These are phyloP conservation scores for Drosophila fulvimacula DNA, from an alignment of 2,888 invertebrate genomes.

Conservation along the genomic window DNA sequence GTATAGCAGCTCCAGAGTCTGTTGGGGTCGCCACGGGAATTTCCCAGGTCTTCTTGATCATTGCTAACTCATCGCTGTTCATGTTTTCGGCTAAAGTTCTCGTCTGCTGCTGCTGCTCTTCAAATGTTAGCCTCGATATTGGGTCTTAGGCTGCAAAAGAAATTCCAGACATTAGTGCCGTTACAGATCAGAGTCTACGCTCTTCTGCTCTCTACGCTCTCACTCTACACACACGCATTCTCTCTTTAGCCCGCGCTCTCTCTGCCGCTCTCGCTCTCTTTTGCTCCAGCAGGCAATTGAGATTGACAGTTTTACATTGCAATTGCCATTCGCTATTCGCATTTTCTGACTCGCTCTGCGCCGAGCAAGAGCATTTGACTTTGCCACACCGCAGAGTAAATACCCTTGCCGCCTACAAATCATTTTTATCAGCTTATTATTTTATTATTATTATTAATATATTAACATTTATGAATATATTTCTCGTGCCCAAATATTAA, in stretches of 20 bases:
- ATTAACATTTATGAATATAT: no score
- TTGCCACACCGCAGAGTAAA: not conserved
- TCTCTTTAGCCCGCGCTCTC: not conserved
- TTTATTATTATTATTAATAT: no score
- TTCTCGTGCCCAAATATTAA: no score
- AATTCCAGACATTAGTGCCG: conserved; percentile 4
- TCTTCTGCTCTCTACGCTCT: not conserved
- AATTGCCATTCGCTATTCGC: conserved; percentile 46
- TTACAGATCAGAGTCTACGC: not conserved
- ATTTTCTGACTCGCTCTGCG: conserved; percentile 38
- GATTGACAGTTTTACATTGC: conserved; percentile 61
- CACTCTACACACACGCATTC: not conserved
- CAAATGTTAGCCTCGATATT: conserved; percentile 45
- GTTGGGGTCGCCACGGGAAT: conserved; percentile 82
- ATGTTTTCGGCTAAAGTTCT: conserved; percentile 65
- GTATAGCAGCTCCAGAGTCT: conserved; percentile 83
- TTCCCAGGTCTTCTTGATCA: conserved; percentile 84
- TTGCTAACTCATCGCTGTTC: conserved; percentile 82
- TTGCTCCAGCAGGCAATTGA: conserved; percentile 43
- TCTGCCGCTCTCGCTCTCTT: not conserved
- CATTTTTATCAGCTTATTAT: no score
- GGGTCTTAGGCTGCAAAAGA: conserved; percentile 51
- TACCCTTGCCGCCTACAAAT: not conserved
- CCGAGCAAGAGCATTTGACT: not conserved
- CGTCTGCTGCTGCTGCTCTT: conserved; percentile 48